These are phyloP conservation scores for Epizoanthus stellaris DNA, from an alignment of 92 coral and sea anemone species.

Conservation along the genomic window DNA sequence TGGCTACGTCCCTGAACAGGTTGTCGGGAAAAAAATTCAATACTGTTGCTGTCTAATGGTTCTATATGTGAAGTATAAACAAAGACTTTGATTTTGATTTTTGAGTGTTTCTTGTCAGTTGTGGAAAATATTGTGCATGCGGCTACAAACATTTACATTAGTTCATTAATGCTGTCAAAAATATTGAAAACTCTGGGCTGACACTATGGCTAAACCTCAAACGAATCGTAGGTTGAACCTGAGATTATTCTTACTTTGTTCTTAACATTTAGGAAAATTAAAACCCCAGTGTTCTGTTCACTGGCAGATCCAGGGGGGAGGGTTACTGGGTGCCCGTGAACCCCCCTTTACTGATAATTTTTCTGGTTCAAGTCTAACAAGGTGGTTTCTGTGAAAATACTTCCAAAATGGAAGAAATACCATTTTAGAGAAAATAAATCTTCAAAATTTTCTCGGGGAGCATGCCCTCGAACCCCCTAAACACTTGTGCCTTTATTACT, in stretches of 20 bases:
- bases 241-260: neutral
- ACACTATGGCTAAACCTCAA: neutral
- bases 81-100: neutral
- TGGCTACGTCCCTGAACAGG: neutral
- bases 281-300: no score
- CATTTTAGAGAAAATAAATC: no score
- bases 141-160: no score
- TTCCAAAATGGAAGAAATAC: no score
- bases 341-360: no score
- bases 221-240: neutral
- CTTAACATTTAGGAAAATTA: neutral
- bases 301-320: no score
- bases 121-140: neutral
- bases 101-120: neutral
- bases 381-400: no score
- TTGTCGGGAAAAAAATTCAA: neutral
- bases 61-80: neutral
- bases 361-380: no score
- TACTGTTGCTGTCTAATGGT: neutral
- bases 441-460: no score
- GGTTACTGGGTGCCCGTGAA: no score
- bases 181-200: neutral
- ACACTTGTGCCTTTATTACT: no score
- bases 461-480: no score
- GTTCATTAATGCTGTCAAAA: neutral